These are phyloP conservation scores for Hypomecis atomaria DNA, from an alignment of 2,888 invertebrate genomes.

Conservation along the genomic window DNA sequence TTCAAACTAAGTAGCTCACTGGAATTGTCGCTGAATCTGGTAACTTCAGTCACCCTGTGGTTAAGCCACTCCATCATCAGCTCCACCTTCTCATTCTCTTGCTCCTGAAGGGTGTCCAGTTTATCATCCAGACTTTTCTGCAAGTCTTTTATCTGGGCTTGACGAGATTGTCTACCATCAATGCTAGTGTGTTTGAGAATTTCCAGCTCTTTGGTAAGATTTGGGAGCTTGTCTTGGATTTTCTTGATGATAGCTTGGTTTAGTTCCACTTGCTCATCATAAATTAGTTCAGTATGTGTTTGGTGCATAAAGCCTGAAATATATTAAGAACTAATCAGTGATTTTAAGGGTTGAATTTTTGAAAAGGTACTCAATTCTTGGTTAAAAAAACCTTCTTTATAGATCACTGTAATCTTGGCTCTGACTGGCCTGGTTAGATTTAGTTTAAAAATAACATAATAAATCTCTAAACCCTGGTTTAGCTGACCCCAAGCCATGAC, in stretches of 20 bases:
- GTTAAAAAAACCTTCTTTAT: no score
- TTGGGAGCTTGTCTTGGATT: conserved; percentile 68
- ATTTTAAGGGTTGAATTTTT: no score
- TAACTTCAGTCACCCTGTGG: conserved; percentile 64
- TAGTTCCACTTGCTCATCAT: conserved; percentile 74
- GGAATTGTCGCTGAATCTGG: conserved; percentile 62
- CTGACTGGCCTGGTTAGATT: no score
- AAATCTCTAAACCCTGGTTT: no score
- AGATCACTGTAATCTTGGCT: no score
- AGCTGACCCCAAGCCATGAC: background rate
- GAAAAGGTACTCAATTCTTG: no score
- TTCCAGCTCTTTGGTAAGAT: conserved; percentile 62
- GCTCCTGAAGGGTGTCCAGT: conserved; percentile 64
- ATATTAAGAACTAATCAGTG: background rate
- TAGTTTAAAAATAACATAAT: no score
- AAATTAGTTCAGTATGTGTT: conserved; percentile 67
- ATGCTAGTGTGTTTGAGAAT: conserved; percentile 52
- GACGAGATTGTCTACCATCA: conserved; percentile 49
- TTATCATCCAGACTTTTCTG: conserved; percentile 69
- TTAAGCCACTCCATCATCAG: conserved; percentile 80
- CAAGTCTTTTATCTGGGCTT: conserved; percentile 62
- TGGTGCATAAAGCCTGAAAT: conserved; percentile 69
- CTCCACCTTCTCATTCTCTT: conserved; percentile 72
- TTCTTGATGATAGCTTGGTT: conserved; percentile 70
- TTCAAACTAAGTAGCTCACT: conserved; percentile 69